Evolutionary conservation across 2,113 vertebrate genomes (phyloP).

Genomic region (Panurus biarmicus): DNA sequence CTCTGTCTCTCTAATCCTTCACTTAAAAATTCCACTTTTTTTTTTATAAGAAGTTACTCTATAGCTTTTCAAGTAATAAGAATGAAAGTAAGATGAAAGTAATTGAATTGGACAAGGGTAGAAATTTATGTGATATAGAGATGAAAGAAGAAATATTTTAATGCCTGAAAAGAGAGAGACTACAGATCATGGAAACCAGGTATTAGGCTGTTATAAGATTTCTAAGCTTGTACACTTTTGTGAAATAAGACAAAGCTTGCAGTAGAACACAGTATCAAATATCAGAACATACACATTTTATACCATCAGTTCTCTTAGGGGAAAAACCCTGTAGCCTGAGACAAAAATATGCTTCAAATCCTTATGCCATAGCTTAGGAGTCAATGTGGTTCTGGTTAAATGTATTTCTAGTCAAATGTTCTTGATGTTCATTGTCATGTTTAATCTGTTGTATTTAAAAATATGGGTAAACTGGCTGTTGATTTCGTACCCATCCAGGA

Average conservation of each 20-base stretch:
- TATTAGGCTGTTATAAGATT: neutral
- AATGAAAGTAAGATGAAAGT: neutral
- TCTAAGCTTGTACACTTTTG: neutral
- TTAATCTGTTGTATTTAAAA: neutral
- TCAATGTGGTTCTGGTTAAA: neutral
- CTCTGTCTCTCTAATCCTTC: neutral
- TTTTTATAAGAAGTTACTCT: neutral
- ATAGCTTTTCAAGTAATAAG: neutral
- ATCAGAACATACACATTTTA: neutral
- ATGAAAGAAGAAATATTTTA: neutral
- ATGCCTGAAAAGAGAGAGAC: neutral
- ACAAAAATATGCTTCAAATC: neutral
- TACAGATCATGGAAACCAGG: neutral
- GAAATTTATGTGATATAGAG: neutral
- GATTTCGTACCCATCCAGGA: conserved; percentile 7
- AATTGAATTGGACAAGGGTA: neutral
- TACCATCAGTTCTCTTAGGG: rapidly evolving
- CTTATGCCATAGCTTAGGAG: neutral
- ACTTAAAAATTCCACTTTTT: neutral
- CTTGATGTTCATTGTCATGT: neutral
- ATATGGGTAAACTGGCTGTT: neutral
- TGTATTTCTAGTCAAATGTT: neutral
- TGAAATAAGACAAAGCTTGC: neutral
- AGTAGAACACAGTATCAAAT: neutral
- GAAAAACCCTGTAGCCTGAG: neutral